Evolutionary conservation across 2,888 invertebrate genomes (phyloP), one percentile per base, ranked within the genome.

Genomic region (Acleris laterana): DNA sequence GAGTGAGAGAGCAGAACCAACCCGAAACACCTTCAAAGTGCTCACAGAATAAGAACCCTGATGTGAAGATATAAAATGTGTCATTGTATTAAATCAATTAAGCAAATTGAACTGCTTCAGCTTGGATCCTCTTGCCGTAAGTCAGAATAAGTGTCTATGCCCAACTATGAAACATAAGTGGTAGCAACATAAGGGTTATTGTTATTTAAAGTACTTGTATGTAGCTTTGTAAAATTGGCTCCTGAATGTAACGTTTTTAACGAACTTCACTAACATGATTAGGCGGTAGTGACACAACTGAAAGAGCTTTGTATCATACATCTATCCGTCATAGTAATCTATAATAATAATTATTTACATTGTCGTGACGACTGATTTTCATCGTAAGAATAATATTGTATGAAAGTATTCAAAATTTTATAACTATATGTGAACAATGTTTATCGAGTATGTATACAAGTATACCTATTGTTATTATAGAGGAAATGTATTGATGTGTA

Each of bases 311-410:
- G 77, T 78, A 74, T 74, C 74, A 75, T 77, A 81, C 82, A 77
- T 77, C 77, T 80, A 75, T 74, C 78, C 76, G 72, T 74, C 79
- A 76, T 76, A 77, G 70, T 70, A 72, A 73, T 65, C 70, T 71
- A 73, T 74, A 75, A 75, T 76, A 53, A 63, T 67, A 53, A 67
- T 67, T 63, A 59, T 63, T 63, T 67, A 63, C 62, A 67, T 63
- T 67, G 63, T 63, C 67, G 83, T 82, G 79, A 85, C 82, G 90
- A 92, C 91, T 91, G 91, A 92, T 90, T 90, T 90, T 91, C 85
- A 86, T 86, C 75, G 79, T 83, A 86, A 90, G 85, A 80, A 82
- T 82, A 80, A 80, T 77, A 74, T 76, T 79, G 78, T 81, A 80
- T 75, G 75, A 76, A 71, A 70, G 72, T 74, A 74, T 74, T 77